Percentiles rank a stretch among this genome's conserved stretches.
Evolutionary conservation across 2,797 vertebrate species (phyloP).

Genomic region (Steatocranus sp.): DNA sequence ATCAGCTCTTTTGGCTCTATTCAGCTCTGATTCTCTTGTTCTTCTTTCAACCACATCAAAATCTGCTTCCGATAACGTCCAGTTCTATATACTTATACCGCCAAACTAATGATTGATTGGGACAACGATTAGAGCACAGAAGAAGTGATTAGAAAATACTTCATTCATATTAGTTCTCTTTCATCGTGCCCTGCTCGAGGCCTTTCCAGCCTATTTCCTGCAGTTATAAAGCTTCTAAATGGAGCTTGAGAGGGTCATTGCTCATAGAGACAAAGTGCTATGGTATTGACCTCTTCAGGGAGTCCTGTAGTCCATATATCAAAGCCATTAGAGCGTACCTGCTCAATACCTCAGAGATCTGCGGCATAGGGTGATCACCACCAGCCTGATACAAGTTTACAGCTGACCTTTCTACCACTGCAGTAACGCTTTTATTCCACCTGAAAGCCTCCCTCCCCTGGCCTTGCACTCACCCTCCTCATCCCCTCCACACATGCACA

Average conservation of each 20-base stretch:
- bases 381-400: conserved; percentile 78
- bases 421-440: conserved; percentile 76
- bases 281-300: conserved; percentile 78
- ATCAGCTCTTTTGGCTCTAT: conserved; percentile 30
- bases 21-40: conserved; percentile 22
- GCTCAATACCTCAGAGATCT: conserved; percentile 81
- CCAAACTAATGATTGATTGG: conserved; percentile 55
- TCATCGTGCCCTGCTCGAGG: conserved; percentile 49
- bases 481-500: neutral
- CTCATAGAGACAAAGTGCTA: conserved; percentile 77
- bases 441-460: conserved; percentile 61
- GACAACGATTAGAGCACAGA: conserved; percentile 44
- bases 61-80: conserved; percentile 44
- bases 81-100: conserved; percentile 16
- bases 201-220: conserved; percentile 74
- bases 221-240: conserved; percentile 77
- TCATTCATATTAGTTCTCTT: conserved; percentile 67
- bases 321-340: conserved; percentile 73
- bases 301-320: conserved; percentile 77
- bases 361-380: conserved; percentile 75
- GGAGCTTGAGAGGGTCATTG: conserved; percentile 77
- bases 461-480: conserved; percentile 49
- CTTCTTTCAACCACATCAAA: conserved; percentile 41
- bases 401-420: conserved; percentile 79
- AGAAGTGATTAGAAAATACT: conserved; percentile 68